phyloP scores from a whole-genome alignment of 2,113 vertebrate species.

The Ibidorhyncha struthersii region DNA sequence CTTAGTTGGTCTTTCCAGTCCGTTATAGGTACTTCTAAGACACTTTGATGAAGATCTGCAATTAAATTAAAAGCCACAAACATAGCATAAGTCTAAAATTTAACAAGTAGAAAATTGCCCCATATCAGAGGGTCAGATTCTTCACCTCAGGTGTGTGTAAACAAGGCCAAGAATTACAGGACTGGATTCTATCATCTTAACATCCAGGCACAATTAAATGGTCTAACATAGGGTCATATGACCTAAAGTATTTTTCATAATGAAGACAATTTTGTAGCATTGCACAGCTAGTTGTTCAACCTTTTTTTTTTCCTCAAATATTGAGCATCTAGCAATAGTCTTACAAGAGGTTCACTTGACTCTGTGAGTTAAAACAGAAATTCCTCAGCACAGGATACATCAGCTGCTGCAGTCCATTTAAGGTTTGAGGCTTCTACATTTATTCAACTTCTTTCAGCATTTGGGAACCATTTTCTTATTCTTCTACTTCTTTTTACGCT shows the following conservation, averaged over 20 bases:
- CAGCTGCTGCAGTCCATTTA: neutral
- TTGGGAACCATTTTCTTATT: neutral
- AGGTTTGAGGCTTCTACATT: neutral
- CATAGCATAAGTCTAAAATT: neutral
- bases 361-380: neutral
- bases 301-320: neutral
- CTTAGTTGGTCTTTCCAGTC: neutral
- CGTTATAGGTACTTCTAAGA: neutral
- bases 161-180: neutral
- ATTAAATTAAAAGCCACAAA: neutral
- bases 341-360: neutral
- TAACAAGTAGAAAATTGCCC: neutral
- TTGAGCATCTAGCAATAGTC: neutral
- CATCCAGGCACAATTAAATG: neutral
- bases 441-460: neutral
- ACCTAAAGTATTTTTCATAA: neutral
- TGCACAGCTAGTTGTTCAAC: neutral
- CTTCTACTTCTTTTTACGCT: neutral
- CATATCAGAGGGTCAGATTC: neutral
- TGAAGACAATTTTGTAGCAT: neutral
- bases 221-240: neutral
- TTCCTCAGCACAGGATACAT: neutral
- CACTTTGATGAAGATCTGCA: neutral
- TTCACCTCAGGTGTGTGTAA: neutral
- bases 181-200: neutral